Percentiles rank a stretch among this genome's conserved stretches.
Evolutionary conservation across 1,140 invertebrate genomes (phyloP).

Genomic region (Drosophila mojavensis): DNA sequence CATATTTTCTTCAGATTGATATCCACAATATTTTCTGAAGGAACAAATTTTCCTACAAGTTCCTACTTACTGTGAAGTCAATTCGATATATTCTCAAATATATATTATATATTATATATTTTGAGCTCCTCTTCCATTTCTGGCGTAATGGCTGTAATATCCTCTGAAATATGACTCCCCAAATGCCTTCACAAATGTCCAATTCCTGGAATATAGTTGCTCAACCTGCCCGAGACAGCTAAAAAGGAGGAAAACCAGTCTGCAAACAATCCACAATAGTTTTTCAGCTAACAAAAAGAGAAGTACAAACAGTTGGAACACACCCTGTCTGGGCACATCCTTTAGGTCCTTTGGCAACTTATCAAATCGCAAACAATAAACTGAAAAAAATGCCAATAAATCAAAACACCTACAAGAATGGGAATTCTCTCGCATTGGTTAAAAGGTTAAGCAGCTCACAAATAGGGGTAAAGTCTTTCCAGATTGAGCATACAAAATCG

Average conservation of each 20-base stretch:
- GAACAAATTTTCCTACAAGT: no score
- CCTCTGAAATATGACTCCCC: slow-evolving; percentile 10
- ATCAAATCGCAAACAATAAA: slow-evolving; percentile 61
- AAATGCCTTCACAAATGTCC: not conserved
- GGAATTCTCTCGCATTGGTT: slow-evolving; percentile 31
- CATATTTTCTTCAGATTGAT: no score
- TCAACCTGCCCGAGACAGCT: slow-evolving; percentile 13
- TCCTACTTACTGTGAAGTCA: no score
- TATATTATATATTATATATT: no score
- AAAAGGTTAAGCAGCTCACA: slow-evolving; percentile 55
- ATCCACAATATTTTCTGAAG: no score
- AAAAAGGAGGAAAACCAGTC: slow-evolving; percentile 7
- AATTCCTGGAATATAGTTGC: slow-evolving; percentile 42
- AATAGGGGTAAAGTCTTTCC: slow-evolving; percentile 38
- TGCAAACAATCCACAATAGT: slow-evolving; percentile 35
- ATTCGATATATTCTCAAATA: no score
- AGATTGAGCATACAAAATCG: slow-evolving; percentile 65
- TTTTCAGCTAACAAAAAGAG: slow-evolving; percentile 11
- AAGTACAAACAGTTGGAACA: slow-evolving; percentile 24
- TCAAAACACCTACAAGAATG: slow-evolving; percentile 64
- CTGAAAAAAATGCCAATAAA: slow-evolving; percentile 60
- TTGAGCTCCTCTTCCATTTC: not conserved
- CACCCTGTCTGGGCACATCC: slow-evolving; percentile 28
- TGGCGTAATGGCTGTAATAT: not conserved
- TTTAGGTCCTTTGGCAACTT: slow-evolving; percentile 50